phyloP scores from a whole-genome alignment of 2,113 vertebrate species.

The Proteles cristata region DNA sequence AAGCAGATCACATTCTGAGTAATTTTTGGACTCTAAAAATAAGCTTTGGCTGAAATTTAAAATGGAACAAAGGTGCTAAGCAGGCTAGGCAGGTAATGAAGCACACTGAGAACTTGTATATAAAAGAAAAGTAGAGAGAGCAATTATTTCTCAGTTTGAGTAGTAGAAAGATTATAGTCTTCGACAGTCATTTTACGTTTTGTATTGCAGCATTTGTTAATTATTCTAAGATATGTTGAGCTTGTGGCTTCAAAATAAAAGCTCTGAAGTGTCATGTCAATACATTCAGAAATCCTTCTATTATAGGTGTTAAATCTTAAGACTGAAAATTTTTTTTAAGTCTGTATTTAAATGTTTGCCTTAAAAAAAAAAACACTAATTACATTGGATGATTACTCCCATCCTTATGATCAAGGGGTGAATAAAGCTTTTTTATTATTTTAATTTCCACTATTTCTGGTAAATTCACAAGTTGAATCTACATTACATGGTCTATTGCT shows the following conservation, averaged over 20 bases:
- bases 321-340: conserved; percentile 11
- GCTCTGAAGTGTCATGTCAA: conserved; percentile 63
- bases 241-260: conserved; percentile 69
- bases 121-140: conserved; percentile 54
- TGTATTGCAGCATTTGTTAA: conserved; percentile 70
- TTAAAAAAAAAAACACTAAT: not conserved
- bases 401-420: not conserved
- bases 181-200: conserved; percentile 52
- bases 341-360: not conserved
- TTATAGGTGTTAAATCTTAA: conserved; percentile 49
- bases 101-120: conserved; percentile 60
- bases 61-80: conserved; percentile 58
- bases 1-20: conserved; percentile 65
- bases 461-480: conserved; percentile 8
- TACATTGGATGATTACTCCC: not conserved
- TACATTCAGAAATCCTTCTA: conserved; percentile 49
- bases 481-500: not conserved
- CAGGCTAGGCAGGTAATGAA: conserved; percentile 63
- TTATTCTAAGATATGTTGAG: conserved; percentile 57
- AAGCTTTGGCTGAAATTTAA: conserved; percentile 32
- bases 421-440: not conserved
- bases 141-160: conserved; percentile 69
- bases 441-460: not conserved
- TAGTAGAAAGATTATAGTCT: conserved; percentile 61
- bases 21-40: conserved; percentile 71